Conservation (phyloP, 2,113 vertebrate genomes). For the Heterocephalus glaber region DNA sequence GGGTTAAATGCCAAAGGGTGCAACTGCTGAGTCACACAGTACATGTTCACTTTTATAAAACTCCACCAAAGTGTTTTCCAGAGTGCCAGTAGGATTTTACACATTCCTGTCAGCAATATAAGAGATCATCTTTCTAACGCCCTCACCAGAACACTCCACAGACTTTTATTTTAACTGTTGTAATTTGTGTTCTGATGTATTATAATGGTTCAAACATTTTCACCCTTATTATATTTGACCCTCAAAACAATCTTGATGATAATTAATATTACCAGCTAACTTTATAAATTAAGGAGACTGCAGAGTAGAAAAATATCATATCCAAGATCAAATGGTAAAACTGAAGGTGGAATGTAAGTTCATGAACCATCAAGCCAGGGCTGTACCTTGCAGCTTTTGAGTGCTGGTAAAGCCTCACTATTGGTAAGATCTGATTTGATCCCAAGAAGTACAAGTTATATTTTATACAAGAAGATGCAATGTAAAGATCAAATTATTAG, state of each 20-base stretch:
- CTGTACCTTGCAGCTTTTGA: background rate
- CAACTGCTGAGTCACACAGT: background rate
- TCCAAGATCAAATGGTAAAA: background rate
- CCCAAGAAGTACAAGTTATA: background rate
- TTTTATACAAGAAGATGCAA: constrained; percentile 8
- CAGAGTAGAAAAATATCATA: background rate
- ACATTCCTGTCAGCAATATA: background rate
- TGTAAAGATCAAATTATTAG: constrained; percentile 42
- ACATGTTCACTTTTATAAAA: background rate
- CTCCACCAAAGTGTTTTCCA: background rate
- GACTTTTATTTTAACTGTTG: background rate
- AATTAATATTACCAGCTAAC: background rate
- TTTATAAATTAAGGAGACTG: background rate
- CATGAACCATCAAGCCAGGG: background rate
- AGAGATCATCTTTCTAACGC: background rate
- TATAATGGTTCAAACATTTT: background rate
- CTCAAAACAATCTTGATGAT: background rate
- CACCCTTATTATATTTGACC: background rate
- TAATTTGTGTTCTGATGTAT: background rate
- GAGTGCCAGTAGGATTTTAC: background rate
- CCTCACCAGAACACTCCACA: background rate
- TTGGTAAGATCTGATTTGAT: background rate
- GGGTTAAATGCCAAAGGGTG: background rate
- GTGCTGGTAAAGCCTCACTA: background rate
- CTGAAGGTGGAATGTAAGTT: background rate